phyloP scores from a whole-genome alignment of 2,797 vertebrate species.

The Crotalus adamanteus region DNA sequence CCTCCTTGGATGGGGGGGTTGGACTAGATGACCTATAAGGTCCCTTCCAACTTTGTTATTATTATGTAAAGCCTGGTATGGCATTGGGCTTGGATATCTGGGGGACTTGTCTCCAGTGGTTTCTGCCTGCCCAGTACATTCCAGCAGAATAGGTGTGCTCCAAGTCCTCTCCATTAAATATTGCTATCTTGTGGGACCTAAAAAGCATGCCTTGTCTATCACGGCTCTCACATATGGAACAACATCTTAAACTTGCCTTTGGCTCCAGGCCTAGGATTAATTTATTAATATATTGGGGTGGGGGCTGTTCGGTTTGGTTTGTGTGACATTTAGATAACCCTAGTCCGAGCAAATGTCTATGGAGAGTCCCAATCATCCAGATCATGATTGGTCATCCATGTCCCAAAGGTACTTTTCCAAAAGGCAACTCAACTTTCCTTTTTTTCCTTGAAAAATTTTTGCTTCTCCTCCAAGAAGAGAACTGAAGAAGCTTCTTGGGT shows the following conservation, averaged over 20 bases:
- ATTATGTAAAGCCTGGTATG: background rate
- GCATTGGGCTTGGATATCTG: background rate
- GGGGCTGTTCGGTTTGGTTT: background rate
- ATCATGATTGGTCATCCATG: no score
- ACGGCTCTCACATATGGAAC: background rate
- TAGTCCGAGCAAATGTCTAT: background rate
- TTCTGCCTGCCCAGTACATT: background rate
- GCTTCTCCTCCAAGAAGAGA: background rate
- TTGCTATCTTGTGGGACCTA: background rate
- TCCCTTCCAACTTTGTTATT: no score
- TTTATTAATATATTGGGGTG: background rate
- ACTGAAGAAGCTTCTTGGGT: background rate
- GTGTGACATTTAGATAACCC: background rate
- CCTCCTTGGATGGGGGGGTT: no score
- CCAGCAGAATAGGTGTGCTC: background rate
- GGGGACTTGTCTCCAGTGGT: background rate
- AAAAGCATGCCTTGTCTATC: background rate
- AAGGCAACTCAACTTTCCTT: background rate
- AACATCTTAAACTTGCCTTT: background rate
- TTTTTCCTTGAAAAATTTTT: background rate
- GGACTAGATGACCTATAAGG: no score
- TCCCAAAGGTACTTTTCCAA: background rate
- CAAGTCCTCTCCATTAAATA: background rate
- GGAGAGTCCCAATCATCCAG: no score
- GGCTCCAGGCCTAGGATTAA: background rate